Conservation (phyloP, 23 tunicate species). For the Clavelina lepadiformis region DNA sequence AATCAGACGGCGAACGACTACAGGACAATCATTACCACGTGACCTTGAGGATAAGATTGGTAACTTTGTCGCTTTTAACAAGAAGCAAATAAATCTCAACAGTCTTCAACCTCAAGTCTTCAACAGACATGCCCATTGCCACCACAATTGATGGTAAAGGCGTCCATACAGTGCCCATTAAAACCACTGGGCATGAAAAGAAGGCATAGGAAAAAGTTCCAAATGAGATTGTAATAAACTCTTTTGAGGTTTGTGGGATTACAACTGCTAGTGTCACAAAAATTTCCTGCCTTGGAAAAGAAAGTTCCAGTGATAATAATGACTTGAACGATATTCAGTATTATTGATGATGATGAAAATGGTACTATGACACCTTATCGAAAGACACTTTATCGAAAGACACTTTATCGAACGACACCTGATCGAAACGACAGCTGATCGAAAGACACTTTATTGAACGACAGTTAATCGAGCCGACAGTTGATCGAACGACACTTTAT, state of each 20-base stretch:
- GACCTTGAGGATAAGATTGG: conserved; percentile 9
- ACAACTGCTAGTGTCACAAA: conserved; percentile 6
- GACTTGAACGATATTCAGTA: no score
- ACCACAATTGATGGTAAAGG: conserved; percentile 23
- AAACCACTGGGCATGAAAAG: conserved; percentile 30
- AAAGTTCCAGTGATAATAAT: conserved; percentile 1
- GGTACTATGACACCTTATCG: no score
- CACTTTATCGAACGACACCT: no score
- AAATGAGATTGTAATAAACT: conserved; percentile 1
- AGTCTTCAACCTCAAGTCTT: conserved; percentile 9
- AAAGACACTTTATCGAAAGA: no score
- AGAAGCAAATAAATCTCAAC: conserved; percentile 8
- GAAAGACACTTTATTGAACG: no score
- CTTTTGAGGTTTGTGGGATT: no score
- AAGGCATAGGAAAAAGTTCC: conserved; percentile 27
- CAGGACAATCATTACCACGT: conserved; percentile 23
- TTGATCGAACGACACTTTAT: no score
- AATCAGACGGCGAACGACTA: conserved; percentile 29
- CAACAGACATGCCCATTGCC: conserved; percentile 32
- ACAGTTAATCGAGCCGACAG: no score
- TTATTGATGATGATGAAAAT: no score
- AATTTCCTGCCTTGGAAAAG: conserved; percentile 13
- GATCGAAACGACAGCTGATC: no score
- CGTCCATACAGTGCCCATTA: conserved; percentile 15
- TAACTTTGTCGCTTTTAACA: conserved; percentile 6